Conservation (phyloP, 1,140 invertebrate species). For the Lethrus apterus region DNA sequence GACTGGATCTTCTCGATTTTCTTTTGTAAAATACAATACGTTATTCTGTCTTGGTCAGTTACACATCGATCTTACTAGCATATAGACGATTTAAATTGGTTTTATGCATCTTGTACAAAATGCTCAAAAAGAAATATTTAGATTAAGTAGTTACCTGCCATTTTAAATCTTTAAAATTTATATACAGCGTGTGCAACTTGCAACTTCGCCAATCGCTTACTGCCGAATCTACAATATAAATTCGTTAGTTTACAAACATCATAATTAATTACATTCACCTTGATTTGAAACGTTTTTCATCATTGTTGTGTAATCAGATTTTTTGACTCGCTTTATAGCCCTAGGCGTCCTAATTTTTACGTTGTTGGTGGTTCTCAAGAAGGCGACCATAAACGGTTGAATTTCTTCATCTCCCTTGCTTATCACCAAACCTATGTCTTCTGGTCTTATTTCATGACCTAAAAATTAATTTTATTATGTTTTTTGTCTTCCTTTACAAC, state of each 20-base stretch:
- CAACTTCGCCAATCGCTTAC: conserved; percentile 64
- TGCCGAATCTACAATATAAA: too few species aligned
- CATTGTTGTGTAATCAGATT: conserved; percentile 44
- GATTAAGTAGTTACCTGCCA: conserved; percentile 79
- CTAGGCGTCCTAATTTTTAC: conserved; percentile 47
- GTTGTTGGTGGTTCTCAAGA: conserved; percentile 59
- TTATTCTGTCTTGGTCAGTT: too few species aligned
- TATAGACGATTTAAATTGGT: too few species aligned
- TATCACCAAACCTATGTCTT: conserved; percentile 75
- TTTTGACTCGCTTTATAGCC: conserved; percentile 40
- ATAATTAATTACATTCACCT: neutral
- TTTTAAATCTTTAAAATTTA: conserved; percentile 82
- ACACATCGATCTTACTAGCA: too few species aligned
- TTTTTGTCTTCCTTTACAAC: too few species aligned
- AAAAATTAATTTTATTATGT: too few species aligned
- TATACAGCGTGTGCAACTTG: conserved; percentile 82
- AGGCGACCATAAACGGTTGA: conserved; percentile 84
- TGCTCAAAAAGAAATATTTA: too few species aligned
- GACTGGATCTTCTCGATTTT: too few species aligned
- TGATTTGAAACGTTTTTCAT: conserved; percentile 17
- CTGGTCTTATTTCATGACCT: conserved; percentile 73
- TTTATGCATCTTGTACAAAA: too few species aligned
- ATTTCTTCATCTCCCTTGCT: conserved; percentile 68
- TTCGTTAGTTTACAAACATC: neutral
- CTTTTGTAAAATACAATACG: too few species aligned